Base-by-base conservation (phyloP, 2,888 invertebrate species). In the Platycheirus rosarum region DNA sequence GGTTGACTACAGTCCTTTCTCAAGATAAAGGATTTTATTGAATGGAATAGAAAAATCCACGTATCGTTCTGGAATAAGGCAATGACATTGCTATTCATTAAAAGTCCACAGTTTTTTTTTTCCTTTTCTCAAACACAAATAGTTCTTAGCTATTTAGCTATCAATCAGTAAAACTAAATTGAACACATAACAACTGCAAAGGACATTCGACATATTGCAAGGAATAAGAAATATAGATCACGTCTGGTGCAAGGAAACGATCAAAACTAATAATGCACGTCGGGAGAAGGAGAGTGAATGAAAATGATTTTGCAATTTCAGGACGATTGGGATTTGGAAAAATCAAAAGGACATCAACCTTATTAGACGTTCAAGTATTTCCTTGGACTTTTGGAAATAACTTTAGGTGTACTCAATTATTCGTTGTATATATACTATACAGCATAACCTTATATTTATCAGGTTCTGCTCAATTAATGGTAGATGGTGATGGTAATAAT, bases 131-230 rank as follows among this genome's bases (percentile, higher is more conserved):
- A 35, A 53, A 53, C 16, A 53, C 35, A 35, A 53, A 53, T 13
- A 53, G 11, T 40, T 35, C 57, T 8, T 26, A n/a, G n/a, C n/a
- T 40, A 49, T 35, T 32, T 40, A 57, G 37, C 73, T 55, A 55
- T 74, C 68, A 62, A 78, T 73, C 62, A 78, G 66, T 55, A 53
- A n/a, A 49, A 74, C 63, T 62, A 55, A 68, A 74, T 79, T 63
- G 53, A 74, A 63, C 23, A 68, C 16, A 62, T 57, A 65, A 40
- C 48, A 55, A 62, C 2, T 14, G 9, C 32, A 29, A 57, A 74
- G 63, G 74, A 63, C 40, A 13, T 46, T 66, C 16, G 37, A 51
- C 7, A 37, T 46, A 20, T 44, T 18, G 13, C 16, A 35, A 3
- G 2, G 29, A 32, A 3, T 8, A 32, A 26, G 11, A 18, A 51